Evolutionary conservation across 1,140 invertebrate genomes (phyloP), one percentile per base, ranked within the genome.

Genomic region (Drosophila saltans): DNA sequence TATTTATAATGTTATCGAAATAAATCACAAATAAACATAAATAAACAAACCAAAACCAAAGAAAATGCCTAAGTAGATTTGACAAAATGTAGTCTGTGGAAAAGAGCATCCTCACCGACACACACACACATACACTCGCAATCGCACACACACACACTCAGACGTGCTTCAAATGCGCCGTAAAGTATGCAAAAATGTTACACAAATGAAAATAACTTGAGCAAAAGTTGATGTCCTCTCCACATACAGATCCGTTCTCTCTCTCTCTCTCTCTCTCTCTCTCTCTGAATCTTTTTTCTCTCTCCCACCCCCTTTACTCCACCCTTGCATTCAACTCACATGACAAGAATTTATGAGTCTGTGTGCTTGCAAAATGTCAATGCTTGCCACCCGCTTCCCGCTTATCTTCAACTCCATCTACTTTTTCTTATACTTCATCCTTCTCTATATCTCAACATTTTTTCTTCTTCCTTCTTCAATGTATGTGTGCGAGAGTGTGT

Each of bases 11-110:
- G 84, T 89, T 89, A 89, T 89, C 85, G 84, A 89, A 89, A 89
- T 89, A 89, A 89, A 89, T 89, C 84, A 89, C 84, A 89, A 89
- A 89, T 89, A 88, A 88, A 89, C 84, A 88, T 81, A 89, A 88
- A 88, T 89, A 88, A 89, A 88, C 84, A 88, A 84, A 76, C 78
- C 48, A 80, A 75, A 78, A 75, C 62, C 80, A 78, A 78, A 76
- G 79, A 88, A 75, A 79, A 82, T 88, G 83, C 83, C 83, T 78
- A 88, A 88, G 83, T 88, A 84, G 84, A 89, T 89, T 89, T 89
- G 85, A 90, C 84, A 89, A 73, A 81, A 79, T 72, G 84, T 80
- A 88, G 83, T 82, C 67, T 80, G 68, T 26, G 45, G 45, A 79
- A 69, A 79, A 76, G 72, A 72, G 75, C 72, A 70, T 57, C 16